Evolutionary conservation across 2,113 vertebrate genomes (phyloP), one percentile per base, ranked within the genome.

Genomic region (Stictonetta naevosa): DNA sequence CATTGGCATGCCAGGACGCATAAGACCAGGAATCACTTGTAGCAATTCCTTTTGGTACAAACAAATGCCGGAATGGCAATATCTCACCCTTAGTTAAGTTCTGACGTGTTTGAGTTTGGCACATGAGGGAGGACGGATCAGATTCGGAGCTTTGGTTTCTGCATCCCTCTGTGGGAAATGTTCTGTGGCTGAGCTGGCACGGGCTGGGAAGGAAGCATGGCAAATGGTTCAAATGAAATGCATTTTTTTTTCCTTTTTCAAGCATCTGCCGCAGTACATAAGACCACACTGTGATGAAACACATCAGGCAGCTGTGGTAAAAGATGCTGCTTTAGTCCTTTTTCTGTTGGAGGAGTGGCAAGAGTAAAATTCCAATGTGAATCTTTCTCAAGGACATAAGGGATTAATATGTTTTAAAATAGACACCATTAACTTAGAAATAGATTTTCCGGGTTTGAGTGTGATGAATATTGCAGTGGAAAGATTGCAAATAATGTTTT

Each of bases 401-500:
- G 73, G 63, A 95, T 93, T 88, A 88, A 26, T 73, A 28, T 42
- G 22, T 73, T 71, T 93, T 86, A 87, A 95, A 96, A 82, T 88
- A 92, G 77, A 66, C 60, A 42, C 44, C 4, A 19, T 86, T 72
- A 46, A 19, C 25, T 82, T 73, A 55, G 66, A 78, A 91, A 90
- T 69, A 48, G 31, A 22, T 88, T 94, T 91, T 78, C 82, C 66
- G 83, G 44, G 3, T 84, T 89, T 76, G 48, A 87, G 16, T 78
- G 25, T 72, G 44, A 86, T 66, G 22, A 67, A 67, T 86, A 86
- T 76, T 75, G 53, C 52, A 31, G 40, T 46, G 56, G 80, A 90
- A 79, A 69, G 36, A 28, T 66, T 52, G 67, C 15, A 17, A 10
- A 19, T 85, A 85, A 36, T 12, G 10, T 12, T 93, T 87, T 89